Conservation (phyloP, 2,797 vertebrate genomes). For the Pagetopsis macropterus region DNA sequence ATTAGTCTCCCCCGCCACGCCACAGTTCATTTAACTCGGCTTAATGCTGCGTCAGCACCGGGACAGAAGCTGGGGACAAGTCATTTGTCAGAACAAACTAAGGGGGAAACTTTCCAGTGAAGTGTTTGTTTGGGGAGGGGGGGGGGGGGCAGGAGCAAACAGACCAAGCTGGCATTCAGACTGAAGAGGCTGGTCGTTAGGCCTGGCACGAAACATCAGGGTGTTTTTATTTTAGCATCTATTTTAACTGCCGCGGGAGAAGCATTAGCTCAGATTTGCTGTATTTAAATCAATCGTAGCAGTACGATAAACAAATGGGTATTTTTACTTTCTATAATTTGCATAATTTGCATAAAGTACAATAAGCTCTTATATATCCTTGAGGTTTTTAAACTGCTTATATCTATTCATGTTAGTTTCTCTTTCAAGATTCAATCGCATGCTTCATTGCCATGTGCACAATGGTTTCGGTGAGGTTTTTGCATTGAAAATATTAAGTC, state of each 20-base stretch:
- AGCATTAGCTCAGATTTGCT: background rate
- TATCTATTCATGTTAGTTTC: background rate
- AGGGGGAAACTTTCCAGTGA: conserved; percentile 34
- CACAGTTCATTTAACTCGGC: conserved; percentile 55
- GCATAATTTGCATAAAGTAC: too few species aligned
- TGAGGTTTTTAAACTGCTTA: background rate
- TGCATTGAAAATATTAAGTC: too few species aligned
- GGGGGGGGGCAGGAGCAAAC: background rate
- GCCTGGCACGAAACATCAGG: background rate
- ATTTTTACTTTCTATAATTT: too few species aligned
- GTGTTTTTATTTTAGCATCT: background rate
- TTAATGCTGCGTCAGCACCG: conserved; percentile 55
- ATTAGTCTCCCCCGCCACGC: conserved; percentile 46
- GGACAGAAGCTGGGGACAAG: conserved; percentile 36
- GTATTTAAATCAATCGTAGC: background rate
- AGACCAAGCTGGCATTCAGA: conserved; percentile 26
- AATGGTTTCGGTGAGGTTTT: too few species aligned
- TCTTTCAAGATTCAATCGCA: background rate
- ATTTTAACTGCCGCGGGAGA: background rate
- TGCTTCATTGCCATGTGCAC: too few species aligned
- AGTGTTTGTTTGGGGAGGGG: conserved; percentile 21
- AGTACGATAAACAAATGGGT: background rate
- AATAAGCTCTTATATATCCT: too few species aligned
- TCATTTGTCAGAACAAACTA: conserved; percentile 41
- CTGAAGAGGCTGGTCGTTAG: background rate